Evolutionary conservation across 2,888 invertebrate genomes (phyloP), one percentile per base, ranked within the genome.

Genomic region (Drosophila maculinotata): DNA sequence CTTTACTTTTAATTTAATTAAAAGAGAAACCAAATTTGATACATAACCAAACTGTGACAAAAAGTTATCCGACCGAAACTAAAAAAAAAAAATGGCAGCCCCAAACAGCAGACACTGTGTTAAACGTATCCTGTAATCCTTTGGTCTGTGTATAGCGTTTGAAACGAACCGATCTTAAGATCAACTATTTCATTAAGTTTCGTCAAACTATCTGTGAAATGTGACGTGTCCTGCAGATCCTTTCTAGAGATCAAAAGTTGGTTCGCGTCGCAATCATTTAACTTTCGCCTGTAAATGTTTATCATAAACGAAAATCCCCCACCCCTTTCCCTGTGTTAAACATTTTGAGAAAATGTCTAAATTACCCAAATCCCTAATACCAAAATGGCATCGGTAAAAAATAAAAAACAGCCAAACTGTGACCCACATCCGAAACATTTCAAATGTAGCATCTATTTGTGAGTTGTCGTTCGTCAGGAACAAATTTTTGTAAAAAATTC

Each of bases 191-290:
- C 26, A 26, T n/a, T 81, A 65, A 77, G 67, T 71, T 80, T 81
- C 87, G 81, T 81, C 81, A 81, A 81, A 81, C 57, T 69, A 45
- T 87, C 87, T 81, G 81, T 81, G 81, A 81, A 62, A 58, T 73
- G 68, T 30, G 31, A 42, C 20, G 45, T 25, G 6, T 28, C 45
- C 52, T 45, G 25, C 44, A 12, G 44, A 41, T 44, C 17, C 56
- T 35, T n/a, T 41, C 31, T 23, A 38, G 53, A 4, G 48, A 35
- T 35, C 7, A n/a, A 14, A 47, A 54, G 28, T 41, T 25, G 54
- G 35, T n/a, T 7, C 20, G 54, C 36, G 28, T 36, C 36, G 57
- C 36, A 45, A 7, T 45, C 31, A 60, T 48, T 58, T 33, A 45
- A 39, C 30, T 39, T 38, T 20, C 23, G 45, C 57, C 77, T 85